A percentile compares a stretch with the other conserved stretches of the same genome.
Evolutionary conservation across 2,888 invertebrate species (phyloP).

Genomic region (Scotopteryx bipunctaria): DNA sequence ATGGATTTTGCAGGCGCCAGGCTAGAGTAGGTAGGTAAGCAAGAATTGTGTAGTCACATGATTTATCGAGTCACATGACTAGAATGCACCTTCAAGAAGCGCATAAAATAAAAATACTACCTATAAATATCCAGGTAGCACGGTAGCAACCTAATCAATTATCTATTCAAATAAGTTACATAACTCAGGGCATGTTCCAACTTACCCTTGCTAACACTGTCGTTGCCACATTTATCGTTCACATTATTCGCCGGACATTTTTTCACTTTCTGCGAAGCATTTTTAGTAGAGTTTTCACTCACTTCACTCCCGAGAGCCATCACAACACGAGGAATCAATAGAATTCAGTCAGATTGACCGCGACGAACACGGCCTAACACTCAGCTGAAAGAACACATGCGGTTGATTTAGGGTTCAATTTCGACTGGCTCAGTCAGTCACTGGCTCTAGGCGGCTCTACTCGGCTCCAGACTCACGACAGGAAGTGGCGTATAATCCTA

Average conservation of each 20-base stretch:
- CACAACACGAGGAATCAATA: constrained; percentile 82
- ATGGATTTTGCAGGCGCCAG: not conserved
- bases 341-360: constrained; percentile 76
- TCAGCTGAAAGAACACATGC: constrained; percentile 83
- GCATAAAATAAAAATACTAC: not conserved
- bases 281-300: constrained; percentile 79
- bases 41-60: constrained; percentile 58
- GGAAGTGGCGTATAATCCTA: constrained; percentile 39
- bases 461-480: constrained; percentile 46
- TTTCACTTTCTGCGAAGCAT: constrained; percentile 78
- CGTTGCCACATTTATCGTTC: constrained; percentile 69
- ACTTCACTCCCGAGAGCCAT: constrained; percentile 84
- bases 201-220: constrained; percentile 79
- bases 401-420: constrained; percentile 77
- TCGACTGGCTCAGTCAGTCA: too few relatives aligned
- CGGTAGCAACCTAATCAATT: constrained; percentile 45
- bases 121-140: constrained; percentile 11
- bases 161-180: constrained; percentile 69
- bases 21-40: not conserved
- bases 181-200: constrained; percentile 75
- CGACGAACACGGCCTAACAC: constrained; percentile 76
- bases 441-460: too few relatives aligned
- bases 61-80: constrained; percentile 71
- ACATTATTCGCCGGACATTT: constrained; percentile 72
- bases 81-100: constrained; percentile 35